Evolutionary conservation across 2,888 invertebrate species (phyloP).

Genomic region (Litoditis marina): DNA sequence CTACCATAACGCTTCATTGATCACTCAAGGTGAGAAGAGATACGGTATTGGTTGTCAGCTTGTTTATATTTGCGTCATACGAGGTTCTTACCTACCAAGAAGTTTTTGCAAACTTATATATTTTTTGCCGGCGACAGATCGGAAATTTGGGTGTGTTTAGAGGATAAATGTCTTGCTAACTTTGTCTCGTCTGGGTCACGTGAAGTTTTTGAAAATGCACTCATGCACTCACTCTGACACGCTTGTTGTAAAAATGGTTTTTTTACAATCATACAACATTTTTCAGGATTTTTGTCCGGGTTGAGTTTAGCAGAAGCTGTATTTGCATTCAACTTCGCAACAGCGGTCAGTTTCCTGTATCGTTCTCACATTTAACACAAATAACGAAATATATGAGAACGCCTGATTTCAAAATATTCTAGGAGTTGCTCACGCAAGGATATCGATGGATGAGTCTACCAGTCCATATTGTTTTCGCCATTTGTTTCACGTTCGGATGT

Average conservation of each 20-base stretch:
- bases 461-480: conserved; percentile 31
- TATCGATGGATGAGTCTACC: conserved; percentile 35
- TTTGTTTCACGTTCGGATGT: conserved; percentile 28
- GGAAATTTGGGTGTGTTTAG: no score
- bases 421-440: conserved; percentile 27
- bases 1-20: conserved; percentile 12
- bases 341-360: conserved; percentile 16
- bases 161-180: not conserved
- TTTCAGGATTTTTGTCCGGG: conserved; percentile 46
- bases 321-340: conserved; percentile 47
- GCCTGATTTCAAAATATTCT: no score
- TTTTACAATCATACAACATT: not conserved
- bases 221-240: no score
- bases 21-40: conserved; percentile 14
- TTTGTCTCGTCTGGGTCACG: not conserved
- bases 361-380: not conserved
- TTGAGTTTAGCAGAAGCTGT: conserved; percentile 41
- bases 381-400: conserved; percentile 1
- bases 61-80: no score
- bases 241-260: not conserved
- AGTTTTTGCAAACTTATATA: no score
- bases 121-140: no score
- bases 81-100: no score
- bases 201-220: no score
- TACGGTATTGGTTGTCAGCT: not conserved